Base-by-base conservation (phyloP, 2,888 invertebrate species). In the Drosophila borealis region DNA sequence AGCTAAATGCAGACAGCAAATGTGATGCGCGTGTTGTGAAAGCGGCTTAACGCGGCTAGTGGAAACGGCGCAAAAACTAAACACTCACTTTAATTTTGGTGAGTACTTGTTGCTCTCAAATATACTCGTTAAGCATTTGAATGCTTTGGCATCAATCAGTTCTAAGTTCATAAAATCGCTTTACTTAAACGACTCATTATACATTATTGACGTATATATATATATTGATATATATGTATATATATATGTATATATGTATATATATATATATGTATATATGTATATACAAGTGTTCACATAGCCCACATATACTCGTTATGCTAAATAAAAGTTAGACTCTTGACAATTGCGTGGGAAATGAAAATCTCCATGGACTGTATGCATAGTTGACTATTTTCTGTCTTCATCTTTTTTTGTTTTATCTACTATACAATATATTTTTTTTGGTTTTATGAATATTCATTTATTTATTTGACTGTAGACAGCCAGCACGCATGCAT, bases 401-500 rank as follows among this genome's bases (percentile, higher is more conserved):
- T 49, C 39, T 25, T 6, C 50, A 37, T 33, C 3, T 19, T 37
- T 17, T 33, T 3, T 17, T 10, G 11, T 51, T 41, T 41, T 33
- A 6, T 41, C 54, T 37, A 2, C 29, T 29, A 29, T 29, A 29
- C 8, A 29, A 2, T 29, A 29, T 0, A 4, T 54, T 45, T 70
- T 61, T 51, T 42, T 48, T 50, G 25, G 67, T 57, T 81, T 53
- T 65, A 82, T 83, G 88, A 88, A 82, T 82, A 82, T 82, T 88
- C 86, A 82, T 85, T 69, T 51, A 70, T 42, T 63, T 65, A 56
- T 74, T 64, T 59, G 63, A 37, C 61, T 74, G 70, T 51, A 42
- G 65, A 63, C 72, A 61, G 63, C 36, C 55, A 60, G 65, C 77
- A 80, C 70, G 54, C 74, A 71, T 72, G 70, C 66, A 76, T 74